A percentile compares a stretch with the other conserved stretches of the same genome.
phyloP scores from a whole-genome alignment of 1,140 invertebrate species.

The Nasonia vitripennis region DNA sequence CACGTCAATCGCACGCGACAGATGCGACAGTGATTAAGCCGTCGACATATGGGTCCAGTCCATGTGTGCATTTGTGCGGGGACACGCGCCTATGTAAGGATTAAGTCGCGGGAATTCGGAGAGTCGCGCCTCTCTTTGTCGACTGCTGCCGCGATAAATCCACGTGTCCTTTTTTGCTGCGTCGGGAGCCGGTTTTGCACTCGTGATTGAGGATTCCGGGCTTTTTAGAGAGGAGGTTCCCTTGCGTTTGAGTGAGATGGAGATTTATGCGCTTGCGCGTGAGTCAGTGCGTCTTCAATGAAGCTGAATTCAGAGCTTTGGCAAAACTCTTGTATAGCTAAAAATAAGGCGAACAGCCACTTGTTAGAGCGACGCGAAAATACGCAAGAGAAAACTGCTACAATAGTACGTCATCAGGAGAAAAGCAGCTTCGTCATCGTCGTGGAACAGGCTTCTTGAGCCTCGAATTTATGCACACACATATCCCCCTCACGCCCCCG shows the following conservation, averaged over 20 bases:
- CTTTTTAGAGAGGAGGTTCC: not conserved
- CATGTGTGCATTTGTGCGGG: not conserved
- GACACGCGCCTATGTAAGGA: not conserved
- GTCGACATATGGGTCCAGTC: conserved; percentile 7
- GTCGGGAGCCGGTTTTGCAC: not conserved
- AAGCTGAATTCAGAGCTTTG: no score
- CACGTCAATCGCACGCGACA: conserved; percentile 8
- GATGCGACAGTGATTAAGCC: conserved; percentile 40
- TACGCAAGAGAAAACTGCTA: not conserved
- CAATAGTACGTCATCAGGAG: not conserved
- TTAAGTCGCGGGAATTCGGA: conserved; percentile 5
- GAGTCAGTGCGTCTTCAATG: no score
- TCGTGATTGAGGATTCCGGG: not conserved
- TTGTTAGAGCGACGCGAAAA: not conserved
- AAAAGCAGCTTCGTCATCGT: not conserved
- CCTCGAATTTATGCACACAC: not conserved
- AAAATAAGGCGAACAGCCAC: not conserved
- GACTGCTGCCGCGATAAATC: not conserved
- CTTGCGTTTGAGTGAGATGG: no score
- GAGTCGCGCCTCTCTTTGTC: not conserved
- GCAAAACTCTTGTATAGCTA: not conserved
- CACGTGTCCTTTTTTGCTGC: conserved; percentile 7
- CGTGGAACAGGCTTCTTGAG: not conserved
- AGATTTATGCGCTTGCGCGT: no score
- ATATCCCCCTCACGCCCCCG: not conserved